Conservation (phyloP, 2,888 invertebrate species). For the Conistra vaccinii region DNA sequence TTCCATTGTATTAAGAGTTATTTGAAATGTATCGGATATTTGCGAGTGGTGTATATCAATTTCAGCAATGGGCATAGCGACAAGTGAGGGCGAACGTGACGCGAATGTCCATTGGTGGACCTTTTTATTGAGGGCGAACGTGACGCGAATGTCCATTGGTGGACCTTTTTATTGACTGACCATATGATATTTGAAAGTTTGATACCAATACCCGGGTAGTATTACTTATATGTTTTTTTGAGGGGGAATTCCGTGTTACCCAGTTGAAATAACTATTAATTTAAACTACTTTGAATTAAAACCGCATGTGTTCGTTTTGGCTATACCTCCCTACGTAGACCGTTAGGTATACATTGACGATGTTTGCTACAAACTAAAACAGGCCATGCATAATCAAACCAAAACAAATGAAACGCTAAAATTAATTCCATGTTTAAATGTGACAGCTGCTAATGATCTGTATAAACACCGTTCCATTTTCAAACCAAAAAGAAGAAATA, state of each 20-base stretch:
- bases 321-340: background rate
- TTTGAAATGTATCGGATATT: slow-evolving; percentile 51
- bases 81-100: slow-evolving; percentile 85
- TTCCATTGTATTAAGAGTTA: slow-evolving; percentile 63
- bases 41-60: slow-evolving; percentile 86
- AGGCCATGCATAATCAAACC: background rate
- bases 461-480: slow-evolving; percentile 55
- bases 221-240: slow-evolving; percentile 46
- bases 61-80: slow-evolving; percentile 87
- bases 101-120: slow-evolving; percentile 82
- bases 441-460: slow-evolving; percentile 58
- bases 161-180: slow-evolving; percentile 87
- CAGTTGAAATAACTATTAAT: slow-evolving; percentile 11
- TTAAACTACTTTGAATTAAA: slow-evolving; percentile 1
- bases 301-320: background rate
- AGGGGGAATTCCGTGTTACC: slow-evolving; percentile 27
- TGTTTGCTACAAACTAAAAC: slow-evolving; percentile 3
- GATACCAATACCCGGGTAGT: slow-evolving; percentile 57
- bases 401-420: slow-evolving; percentile 39
- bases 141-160: slow-evolving; percentile 84
- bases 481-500: slow-evolving; percentile 63
- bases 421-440: slow-evolving; percentile 53
- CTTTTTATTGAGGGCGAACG: slow-evolving; percentile 83
- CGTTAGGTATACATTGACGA: background rate
- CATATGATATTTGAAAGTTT: slow-evolving; percentile 73